Evolutionary conservation across 2,797 vertebrate species (phyloP).

Genomic region (Odontamblyopus rebecca): DNA sequence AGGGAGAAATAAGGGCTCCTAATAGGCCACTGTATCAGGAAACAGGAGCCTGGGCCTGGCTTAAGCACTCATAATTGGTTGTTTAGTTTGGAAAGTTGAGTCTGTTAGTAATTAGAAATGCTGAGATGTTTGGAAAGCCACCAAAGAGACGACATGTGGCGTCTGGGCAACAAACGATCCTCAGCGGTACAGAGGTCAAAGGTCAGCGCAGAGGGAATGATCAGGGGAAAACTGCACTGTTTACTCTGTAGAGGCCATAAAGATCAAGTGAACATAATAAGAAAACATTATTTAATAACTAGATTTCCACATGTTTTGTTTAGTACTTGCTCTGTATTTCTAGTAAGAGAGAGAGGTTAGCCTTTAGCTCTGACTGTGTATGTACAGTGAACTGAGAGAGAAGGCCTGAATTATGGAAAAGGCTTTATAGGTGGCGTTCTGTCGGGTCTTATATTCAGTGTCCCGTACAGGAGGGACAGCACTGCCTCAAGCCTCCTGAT

Average conservation of each 20-base stretch:
- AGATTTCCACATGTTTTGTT: constrained; percentile 18
- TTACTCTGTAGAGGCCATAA: constrained; percentile 56
- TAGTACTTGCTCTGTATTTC: constrained; percentile 13
- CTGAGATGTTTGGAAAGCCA: constrained; percentile 63
- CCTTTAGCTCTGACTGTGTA: constrained; percentile 36
- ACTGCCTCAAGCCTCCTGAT: constrained; percentile 52
- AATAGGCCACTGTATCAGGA: constrained; percentile 77
- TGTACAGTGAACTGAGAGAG: constrained; percentile 44
- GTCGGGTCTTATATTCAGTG: constrained; percentile 63
- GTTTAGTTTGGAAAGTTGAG: constrained; percentile 77
- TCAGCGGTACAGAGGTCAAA: constrained; percentile 51
- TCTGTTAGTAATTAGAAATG: constrained; percentile 73
- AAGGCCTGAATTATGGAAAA: constrained; percentile 71
- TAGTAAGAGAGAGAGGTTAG: constrained; percentile 30
- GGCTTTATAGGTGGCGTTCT: constrained; percentile 63
- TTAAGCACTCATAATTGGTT: constrained; percentile 74
- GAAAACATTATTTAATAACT: constrained; percentile 2
- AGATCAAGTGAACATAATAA: constrained; percentile 22
- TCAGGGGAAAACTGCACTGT: constrained; percentile 54
- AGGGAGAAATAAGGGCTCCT: constrained; percentile 74
- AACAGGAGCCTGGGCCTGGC: constrained; percentile 69
- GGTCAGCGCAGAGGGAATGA: constrained; percentile 43
- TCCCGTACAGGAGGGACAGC: constrained; percentile 53
- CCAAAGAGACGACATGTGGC: constrained; percentile 59
- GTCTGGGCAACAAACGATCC: constrained; percentile 41